These are phyloP conservation scores for Actinopyga echinites DNA, from an alignment of 53 echinoderm and acorn worm species.

Conservation along the genomic window DNA sequence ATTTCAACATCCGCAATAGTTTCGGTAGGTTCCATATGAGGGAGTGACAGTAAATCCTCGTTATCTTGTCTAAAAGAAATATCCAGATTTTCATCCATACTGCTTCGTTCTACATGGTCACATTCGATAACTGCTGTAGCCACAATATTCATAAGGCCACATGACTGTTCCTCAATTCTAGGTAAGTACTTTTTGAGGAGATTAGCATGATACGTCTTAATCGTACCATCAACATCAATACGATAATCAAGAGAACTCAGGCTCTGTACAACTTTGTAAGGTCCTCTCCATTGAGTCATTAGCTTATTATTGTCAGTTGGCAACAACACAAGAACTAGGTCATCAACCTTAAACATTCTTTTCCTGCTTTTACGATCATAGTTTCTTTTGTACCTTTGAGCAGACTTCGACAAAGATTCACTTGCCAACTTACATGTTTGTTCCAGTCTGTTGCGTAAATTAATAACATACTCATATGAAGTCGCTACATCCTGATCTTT, in stretches of 20 bases:
- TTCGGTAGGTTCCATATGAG: constrained; percentile 20
- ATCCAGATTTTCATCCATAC: neutral
- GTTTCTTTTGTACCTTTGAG: constrained; percentile 12
- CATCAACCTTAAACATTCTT: constrained; percentile 53
- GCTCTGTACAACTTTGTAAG: constrained; percentile 10
- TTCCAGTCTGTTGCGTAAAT: constrained; percentile 16
- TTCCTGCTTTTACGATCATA: constrained; percentile 44
- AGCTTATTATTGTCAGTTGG: constrained; percentile 52
- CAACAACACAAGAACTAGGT: constrained; percentile 54
- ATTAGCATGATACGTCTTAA: constrained; percentile 27
- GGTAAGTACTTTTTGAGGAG: too few relatives aligned
- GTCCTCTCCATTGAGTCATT: constrained; percentile 36
- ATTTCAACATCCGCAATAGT: constrained; percentile 32
- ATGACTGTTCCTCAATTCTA: too few relatives aligned
- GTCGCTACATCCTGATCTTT: neutral
- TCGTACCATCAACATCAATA: constrained; percentile 12
- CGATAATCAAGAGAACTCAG: neutral
- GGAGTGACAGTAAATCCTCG: constrained; percentile 39
- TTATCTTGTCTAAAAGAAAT: constrained; percentile 29
- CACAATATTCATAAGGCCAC: neutral
- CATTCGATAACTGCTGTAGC: neutral
- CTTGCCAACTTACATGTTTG: constrained; percentile 26
- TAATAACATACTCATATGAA: constrained; percentile 44
- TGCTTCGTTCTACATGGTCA: neutral
- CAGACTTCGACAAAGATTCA: neutral